Evolutionary conservation across 1,140 invertebrate species (phyloP).

Genomic region (Drosophila aff.): DNA sequence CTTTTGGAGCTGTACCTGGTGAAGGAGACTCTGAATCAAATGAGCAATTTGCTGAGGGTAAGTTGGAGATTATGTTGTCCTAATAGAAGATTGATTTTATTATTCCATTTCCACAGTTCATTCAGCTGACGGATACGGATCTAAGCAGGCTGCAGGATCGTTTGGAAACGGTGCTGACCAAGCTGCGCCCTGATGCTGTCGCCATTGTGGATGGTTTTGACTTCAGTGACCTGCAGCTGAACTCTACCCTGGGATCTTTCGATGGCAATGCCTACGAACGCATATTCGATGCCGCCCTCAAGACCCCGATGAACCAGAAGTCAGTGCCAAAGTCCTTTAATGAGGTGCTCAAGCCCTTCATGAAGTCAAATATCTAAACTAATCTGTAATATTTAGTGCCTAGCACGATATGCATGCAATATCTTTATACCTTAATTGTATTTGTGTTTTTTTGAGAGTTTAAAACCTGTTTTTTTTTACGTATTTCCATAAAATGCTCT

Average conservation of each 20-base stretch:
- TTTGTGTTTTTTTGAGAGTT: not conserved
- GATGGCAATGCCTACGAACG: slow-evolving; percentile 96
- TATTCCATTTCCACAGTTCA: slow-evolving; percentile 87
- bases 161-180: slow-evolving; percentile 89
- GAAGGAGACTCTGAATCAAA: slow-evolving; percentile 89
- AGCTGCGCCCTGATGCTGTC: slow-evolving; percentile 93
- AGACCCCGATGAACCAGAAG: slow-evolving; percentile 93
- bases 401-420: not conserved
- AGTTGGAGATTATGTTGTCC: slow-evolving; percentile 42
- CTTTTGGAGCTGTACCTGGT: slow-evolving; percentile 92
- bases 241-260: slow-evolving; percentile 89
- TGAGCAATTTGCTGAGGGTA: slow-evolving; percentile 92
- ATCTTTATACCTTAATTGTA: slow-evolving; percentile 2
- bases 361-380: slow-evolving; percentile 88
- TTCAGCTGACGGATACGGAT: slow-evolving; percentile 87
- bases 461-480: slow-evolving; percentile 5
- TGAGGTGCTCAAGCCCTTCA: slow-evolving; percentile 91
- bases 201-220: slow-evolving; percentile 96
- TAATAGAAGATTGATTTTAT: not conserved
- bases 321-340: slow-evolving; percentile 91
- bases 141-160: slow-evolving; percentile 88
- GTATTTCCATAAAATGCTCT: slow-evolving; percentile 11
- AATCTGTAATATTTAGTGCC: slow-evolving; percentile 3
- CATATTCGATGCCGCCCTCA: slow-evolving; percentile 92
- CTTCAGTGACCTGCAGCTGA: slow-evolving; percentile 89